Conservation (phyloP, 2,113 vertebrate species). For the Thermophis baileyi region DNA sequence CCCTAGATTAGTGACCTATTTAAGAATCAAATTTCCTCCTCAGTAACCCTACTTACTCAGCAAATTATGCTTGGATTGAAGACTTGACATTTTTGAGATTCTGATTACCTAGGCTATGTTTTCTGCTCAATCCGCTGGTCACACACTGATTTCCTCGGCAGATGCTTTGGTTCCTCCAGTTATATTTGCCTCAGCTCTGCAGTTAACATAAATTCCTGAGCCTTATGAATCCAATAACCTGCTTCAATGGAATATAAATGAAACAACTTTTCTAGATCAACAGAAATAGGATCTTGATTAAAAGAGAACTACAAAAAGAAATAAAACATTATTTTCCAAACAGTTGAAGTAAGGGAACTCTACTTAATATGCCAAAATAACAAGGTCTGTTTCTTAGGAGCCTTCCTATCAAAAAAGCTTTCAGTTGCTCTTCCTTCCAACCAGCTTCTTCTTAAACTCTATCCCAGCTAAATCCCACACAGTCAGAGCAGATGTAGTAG, state of each 20-base stretch:
- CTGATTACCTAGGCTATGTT: neutral
- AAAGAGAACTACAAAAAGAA: neutral
- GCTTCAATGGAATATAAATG: neutral
- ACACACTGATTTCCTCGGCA: neutral
- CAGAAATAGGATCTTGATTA: neutral
- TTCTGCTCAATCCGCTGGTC: neutral
- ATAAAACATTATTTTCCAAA: neutral
- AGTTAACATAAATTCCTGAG: neutral
- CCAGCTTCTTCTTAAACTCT: neutral
- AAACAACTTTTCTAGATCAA: neutral
- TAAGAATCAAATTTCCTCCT: neutral
- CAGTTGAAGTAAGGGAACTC: neutral
- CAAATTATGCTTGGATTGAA: neutral
- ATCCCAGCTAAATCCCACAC: neutral
- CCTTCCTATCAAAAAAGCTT: neutral
- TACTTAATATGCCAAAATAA: neutral
- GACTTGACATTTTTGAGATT: neutral
- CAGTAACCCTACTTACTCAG: neutral
- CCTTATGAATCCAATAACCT: neutral
- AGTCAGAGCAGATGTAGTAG: neutral
- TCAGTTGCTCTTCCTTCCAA: neutral
- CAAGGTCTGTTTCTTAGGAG: neutral
- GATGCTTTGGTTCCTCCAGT: neutral
- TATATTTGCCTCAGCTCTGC: neutral
- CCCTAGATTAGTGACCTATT: neutral